Percentiles rank a stretch among this genome's conserved stretches.
phyloP scores from a whole-genome alignment of 2,113 vertebrate species.

The Cyanistes caeruleus region DNA sequence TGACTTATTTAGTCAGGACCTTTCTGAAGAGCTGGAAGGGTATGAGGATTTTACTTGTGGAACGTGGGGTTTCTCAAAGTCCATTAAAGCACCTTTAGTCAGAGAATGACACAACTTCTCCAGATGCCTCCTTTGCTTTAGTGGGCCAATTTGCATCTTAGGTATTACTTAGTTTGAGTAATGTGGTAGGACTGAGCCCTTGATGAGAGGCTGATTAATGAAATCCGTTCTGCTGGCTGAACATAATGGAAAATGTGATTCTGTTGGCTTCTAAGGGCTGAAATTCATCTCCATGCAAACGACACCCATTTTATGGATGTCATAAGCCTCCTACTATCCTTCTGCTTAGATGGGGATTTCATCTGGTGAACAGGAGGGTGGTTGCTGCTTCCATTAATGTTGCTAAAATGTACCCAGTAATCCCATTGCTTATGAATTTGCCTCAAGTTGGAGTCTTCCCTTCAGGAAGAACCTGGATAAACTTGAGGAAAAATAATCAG shows the following conservation, averaged over 20 bases:
- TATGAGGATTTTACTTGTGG: neutral
- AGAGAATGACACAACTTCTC: conserved; percentile 31
- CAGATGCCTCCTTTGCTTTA: conserved; percentile 57
- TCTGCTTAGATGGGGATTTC: conserved; percentile 34
- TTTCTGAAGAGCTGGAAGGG: conserved; percentile 26
- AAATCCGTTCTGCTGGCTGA: conserved; percentile 67
- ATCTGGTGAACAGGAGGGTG: conserved; percentile 30
- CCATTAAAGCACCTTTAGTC: conserved; percentile 29
- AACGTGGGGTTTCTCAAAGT: neutral
- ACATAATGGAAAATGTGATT: conserved; percentile 71
- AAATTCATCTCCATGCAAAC: conserved; percentile 67
- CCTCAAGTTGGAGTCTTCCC: neutral
- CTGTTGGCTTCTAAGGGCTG: conserved; percentile 56
- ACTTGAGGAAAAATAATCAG: neutral
- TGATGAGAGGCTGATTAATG: conserved; percentile 68
- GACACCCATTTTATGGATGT: conserved; percentile 54
- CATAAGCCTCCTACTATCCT: conserved; percentile 23
- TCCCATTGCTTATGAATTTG: conserved; percentile 14
- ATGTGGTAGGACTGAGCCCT: conserved; percentile 53
- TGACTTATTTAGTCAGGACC: conserved; percentile 2
- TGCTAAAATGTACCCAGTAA: neutral
- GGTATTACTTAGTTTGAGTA: conserved; percentile 58
- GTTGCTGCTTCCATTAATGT: conserved; percentile 18
- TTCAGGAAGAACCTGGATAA: neutral
- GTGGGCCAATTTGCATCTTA: conserved; percentile 58